Percentiles rank a stretch among this genome's conserved stretches.
Conservation (phyloP, 2,113 vertebrate genomes). For the Copsychus sechellarum region DNA sequence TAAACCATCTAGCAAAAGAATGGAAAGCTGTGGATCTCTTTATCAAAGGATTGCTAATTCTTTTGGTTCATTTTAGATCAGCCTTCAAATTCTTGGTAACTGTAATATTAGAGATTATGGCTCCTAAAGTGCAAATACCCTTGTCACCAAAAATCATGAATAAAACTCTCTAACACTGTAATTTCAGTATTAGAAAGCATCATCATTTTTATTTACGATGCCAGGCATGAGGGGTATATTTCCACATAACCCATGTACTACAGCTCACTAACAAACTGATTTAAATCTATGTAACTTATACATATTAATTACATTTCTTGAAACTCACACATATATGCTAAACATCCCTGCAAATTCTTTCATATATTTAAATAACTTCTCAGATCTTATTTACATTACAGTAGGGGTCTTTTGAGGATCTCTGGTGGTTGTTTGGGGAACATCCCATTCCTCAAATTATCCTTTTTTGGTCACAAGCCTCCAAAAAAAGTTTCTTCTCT, state of each 20-base stretch:
- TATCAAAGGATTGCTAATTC: not conserved
- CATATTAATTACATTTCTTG: not conserved
- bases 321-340: not conserved
- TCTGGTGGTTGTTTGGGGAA: not conserved
- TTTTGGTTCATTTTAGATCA: not conserved
- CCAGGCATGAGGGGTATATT: not conserved
- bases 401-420: not conserved
- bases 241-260: not conserved
- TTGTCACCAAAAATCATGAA: not conserved
- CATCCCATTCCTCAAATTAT: not conserved
- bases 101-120: not conserved
- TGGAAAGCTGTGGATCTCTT: not conserved
- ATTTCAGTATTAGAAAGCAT: not conserved
- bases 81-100: not conserved
- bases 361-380: not conserved
- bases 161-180: not conserved
- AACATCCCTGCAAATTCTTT: not conserved
- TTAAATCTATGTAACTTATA: not conserved
- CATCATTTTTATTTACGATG: not conserved
- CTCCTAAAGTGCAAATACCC: not conserved
- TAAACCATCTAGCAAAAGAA: not conserved
- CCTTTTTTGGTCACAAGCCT: not conserved
- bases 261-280: not conserved
- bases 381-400: not conserved
- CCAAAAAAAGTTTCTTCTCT: not conserved